Evolutionary conservation across 2,888 invertebrate species (phyloP).

Genomic region (Tineola bisselliella): DNA sequence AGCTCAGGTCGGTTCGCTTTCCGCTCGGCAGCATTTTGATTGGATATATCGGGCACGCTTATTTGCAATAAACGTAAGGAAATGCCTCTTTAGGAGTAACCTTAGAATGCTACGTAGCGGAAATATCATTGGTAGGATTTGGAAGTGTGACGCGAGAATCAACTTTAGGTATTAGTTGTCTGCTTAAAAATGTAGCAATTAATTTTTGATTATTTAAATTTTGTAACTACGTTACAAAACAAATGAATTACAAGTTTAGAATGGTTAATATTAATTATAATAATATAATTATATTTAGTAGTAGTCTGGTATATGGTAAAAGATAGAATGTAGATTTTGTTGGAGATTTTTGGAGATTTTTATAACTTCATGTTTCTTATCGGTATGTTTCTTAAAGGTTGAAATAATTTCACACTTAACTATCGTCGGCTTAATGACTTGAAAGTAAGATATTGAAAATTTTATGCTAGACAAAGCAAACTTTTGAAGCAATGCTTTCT

Average conservation of each 20-base stretch:
- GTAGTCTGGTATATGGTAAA: no score
- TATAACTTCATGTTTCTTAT: no score
- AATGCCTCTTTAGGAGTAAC: constrained; percentile 31
- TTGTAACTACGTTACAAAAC: no score
- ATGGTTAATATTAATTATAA: no score
- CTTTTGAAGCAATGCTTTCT: constrained; percentile 16
- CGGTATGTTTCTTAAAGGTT: no score
- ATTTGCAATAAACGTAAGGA: constrained; percentile 34
- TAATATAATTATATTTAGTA: no score
- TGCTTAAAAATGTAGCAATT: neutral
- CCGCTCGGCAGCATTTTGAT: constrained; percentile 30
- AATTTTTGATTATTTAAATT: no score
- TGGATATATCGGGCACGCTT: constrained; percentile 32
- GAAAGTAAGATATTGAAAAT: neutral
- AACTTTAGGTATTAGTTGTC: neutral
- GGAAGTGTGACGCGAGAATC: neutral
- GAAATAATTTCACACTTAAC: no score
- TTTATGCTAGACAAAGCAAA: neutral
- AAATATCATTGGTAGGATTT: neutral
- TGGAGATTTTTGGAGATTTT: no score
- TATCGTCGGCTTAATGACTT: no score
- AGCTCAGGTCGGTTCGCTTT: constrained; percentile 18
- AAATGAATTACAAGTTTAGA: no score
- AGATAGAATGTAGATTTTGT: no score
- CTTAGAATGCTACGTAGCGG: constrained; percentile 17